A percentile compares a stretch with the other conserved stretches of the same genome.
phyloP scores from a whole-genome alignment of 2,113 vertebrate species.

The Pionites leucogaster region DNA sequence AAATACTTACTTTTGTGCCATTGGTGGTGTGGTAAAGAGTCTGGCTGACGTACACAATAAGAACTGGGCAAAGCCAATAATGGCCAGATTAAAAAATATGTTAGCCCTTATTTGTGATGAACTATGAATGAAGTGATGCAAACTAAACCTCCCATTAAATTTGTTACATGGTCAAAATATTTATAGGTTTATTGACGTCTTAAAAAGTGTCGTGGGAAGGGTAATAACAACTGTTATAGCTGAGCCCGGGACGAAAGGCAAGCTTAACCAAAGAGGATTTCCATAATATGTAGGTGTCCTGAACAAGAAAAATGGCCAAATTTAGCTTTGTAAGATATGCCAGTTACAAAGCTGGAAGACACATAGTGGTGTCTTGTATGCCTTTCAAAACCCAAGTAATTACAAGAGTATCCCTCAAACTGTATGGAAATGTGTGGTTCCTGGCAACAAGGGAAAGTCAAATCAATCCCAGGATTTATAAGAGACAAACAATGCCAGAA shows the following conservation, averaged over 20 bases:
- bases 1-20: neutral
- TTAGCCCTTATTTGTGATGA: neutral
- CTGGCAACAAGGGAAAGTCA: neutral
- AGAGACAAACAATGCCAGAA: neutral
- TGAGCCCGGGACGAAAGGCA: neutral
- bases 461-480: neutral
- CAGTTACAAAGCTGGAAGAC: neutral
- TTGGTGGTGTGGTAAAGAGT: neutral
- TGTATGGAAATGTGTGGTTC: neutral
- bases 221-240: neutral
- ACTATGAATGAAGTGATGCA: neutral
- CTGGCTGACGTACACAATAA: neutral
- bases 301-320: neutral
- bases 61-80: neutral
- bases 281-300: neutral
- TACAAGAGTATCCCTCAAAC: neutral
- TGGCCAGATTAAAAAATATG: neutral
- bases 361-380: neutral
- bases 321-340: neutral
- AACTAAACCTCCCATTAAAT: neutral
- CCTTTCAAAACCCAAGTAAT: neutral
- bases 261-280: neutral
- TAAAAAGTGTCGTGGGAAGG: neutral
- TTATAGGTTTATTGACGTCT: neutral
- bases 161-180: neutral